Conservation (phyloP, 2,797 vertebrate genomes). For the Tragelaphus oryx region DNA sequence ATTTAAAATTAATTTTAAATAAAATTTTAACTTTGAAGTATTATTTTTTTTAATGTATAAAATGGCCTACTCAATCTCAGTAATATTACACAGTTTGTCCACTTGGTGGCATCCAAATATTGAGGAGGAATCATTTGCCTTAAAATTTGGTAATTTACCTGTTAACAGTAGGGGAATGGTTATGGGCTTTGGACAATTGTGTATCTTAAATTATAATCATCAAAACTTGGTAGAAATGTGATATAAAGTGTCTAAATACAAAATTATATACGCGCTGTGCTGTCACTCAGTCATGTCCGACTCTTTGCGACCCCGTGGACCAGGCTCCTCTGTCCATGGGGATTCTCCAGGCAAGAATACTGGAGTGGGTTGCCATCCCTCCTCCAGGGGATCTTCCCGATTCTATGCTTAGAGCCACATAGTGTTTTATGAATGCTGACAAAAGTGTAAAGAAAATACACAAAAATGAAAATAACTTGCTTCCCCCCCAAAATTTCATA, state of each 20-base stretch:
- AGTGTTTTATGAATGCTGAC: neutral
- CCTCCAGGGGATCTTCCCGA: neutral
- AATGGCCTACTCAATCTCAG: neutral
- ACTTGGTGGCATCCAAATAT: conserved; percentile 78
- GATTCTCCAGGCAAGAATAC: neutral
- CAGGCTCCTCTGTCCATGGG: neutral
- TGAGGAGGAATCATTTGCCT: conserved; percentile 41
- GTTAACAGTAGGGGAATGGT: neutral
- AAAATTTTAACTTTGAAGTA: neutral
- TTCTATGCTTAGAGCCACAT: neutral
- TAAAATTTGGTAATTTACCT: neutral
- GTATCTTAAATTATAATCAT: neutral
- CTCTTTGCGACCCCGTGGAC: neutral
- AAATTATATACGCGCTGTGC: neutral
- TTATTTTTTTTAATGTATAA: neutral
- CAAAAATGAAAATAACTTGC: neutral
- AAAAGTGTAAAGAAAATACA: neutral
- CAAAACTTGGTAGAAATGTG: neutral
- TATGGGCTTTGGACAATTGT: neutral
- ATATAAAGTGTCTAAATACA: conserved; percentile 3
- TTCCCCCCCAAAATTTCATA: neutral
- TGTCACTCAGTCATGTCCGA: fast-evolving
- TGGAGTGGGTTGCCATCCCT: neutral
- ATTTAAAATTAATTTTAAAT: neutral
- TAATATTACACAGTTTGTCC: conserved; percentile 66